Evolutionary conservation across 1,140 invertebrate genomes (phyloP).

Genomic region (Heliconius nattereri): DNA sequence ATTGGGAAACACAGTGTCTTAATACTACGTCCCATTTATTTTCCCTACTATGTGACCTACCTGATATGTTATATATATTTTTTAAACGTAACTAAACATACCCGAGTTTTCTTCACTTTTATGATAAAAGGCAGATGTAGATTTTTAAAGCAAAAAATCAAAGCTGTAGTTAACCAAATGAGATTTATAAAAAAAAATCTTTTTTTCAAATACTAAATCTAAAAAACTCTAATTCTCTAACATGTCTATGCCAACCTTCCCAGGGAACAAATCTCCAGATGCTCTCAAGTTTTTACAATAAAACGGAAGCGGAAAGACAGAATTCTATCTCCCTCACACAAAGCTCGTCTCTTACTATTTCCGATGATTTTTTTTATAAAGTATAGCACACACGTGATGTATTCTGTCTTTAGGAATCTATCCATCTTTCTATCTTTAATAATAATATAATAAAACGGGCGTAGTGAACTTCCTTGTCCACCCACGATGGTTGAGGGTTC

Average conservation of each 20-base stretch:
- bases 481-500: too few species aligned
- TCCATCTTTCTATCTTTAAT: neutral
- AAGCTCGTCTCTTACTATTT: constrained; percentile 48
- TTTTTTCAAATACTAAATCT: neutral
- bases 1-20: too few species aligned
- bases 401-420: neutral
- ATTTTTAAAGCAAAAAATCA: neutral
- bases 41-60: too few species aligned
- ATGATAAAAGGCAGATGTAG: neutral
- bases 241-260: constrained; percentile 39
- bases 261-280: constrained; percentile 39
- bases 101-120: too few species aligned
- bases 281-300: constrained; percentile 35
- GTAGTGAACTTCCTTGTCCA: too few species aligned
- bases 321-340: constrained; percentile 52
- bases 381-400: constrained; percentile 6
- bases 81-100: too few species aligned
- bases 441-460: too few species aligned
- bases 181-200: neutral
- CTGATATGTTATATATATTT: too few species aligned
- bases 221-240: constrained; percentile 40
- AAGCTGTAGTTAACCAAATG: neutral
- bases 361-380: constrained; percentile 39
- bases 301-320: constrained; percentile 67
- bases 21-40: too few species aligned